These are phyloP conservation scores for Abrostola triplasia DNA, from an alignment of 2,888 invertebrate genomes.

Conservation along the genomic window DNA sequence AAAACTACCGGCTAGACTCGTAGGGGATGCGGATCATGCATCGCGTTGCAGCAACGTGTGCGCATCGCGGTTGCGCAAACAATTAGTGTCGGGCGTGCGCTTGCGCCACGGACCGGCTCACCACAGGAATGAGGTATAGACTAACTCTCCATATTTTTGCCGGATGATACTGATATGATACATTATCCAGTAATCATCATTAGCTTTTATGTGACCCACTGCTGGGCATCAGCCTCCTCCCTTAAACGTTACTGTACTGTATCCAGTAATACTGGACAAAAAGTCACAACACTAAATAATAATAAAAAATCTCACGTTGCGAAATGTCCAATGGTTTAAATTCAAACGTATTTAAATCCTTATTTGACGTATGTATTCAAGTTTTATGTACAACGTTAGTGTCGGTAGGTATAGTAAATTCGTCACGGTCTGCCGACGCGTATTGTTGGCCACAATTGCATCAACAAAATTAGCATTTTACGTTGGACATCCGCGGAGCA, in stretches of 20 bases:
- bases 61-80: conserved; percentile 74
- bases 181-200: conserved; percentile 21
- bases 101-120: conserved; percentile 74
- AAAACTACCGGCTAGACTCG: conserved; percentile 31
- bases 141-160: conserved; percentile 63
- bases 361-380: conserved; percentile 74
- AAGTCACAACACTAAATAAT: conserved; percentile 43
- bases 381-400: conserved; percentile 64
- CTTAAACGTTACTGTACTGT: too few species aligned
- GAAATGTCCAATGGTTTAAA: conserved; percentile 24
- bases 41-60: conserved; percentile 65
- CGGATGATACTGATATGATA: conserved; percentile 43
- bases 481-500: conserved; percentile 73
- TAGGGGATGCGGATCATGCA: conserved; percentile 65
- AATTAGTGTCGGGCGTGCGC: conserved; percentile 67
- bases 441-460: conserved; percentile 81
- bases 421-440: conserved; percentile 77
- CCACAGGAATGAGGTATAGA: conserved; percentile 73
- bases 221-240: too few species aligned
- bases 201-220: too few species aligned
- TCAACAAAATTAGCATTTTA: conserved; percentile 84
- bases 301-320: conserved; percentile 28
- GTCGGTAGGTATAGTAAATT: conserved; percentile 67
- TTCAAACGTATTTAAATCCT: conserved; percentile 60
- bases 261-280: conserved; percentile 20